These are phyloP conservation scores for Notarius quadriscutis DNA, from an alignment of 2,113 vertebrate species.

Conservation along the genomic window DNA sequence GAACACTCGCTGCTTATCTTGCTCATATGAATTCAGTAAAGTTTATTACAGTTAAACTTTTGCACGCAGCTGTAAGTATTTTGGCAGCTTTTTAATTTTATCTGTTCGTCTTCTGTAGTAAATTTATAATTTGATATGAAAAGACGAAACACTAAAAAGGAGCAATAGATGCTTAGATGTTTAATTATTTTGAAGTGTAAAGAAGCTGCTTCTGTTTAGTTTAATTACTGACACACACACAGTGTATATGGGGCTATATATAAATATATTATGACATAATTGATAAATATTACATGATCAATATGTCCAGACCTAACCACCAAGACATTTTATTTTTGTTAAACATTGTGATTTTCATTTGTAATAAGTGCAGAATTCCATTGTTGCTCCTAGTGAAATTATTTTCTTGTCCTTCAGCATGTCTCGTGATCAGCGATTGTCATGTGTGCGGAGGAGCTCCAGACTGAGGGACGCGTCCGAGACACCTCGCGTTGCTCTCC, in stretches of 20 bases:
- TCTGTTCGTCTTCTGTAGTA: neutral
- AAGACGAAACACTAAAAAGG: neutral
- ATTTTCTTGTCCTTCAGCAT: constrained; percentile 39
- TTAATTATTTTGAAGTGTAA: neutral
- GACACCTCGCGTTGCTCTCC: constrained; percentile 65
- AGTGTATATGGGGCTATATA: too few species aligned
- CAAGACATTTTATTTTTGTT: neutral
- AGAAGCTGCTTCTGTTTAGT: neutral
- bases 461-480: constrained; percentile 48
- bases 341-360: neutral
- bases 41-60: neutral
- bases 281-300: neutral
- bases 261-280: too few species aligned
- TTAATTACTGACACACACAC: too few species aligned
- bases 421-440: constrained; percentile 16
- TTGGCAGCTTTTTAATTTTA: neutral
- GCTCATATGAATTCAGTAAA: too few species aligned
- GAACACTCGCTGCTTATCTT: neutral
- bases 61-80: neutral
- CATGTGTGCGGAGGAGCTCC: constrained; percentile 46
- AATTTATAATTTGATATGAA: too few species aligned
- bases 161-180: neutral
- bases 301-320: neutral
- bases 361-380: neutral
- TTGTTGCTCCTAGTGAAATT: too few species aligned